A percentile compares a stretch with the other conserved stretches of the same genome.
phyloP scores from a whole-genome alignment of 2,113 vertebrate genomes.

The Lasiurus cinereus region DNA sequence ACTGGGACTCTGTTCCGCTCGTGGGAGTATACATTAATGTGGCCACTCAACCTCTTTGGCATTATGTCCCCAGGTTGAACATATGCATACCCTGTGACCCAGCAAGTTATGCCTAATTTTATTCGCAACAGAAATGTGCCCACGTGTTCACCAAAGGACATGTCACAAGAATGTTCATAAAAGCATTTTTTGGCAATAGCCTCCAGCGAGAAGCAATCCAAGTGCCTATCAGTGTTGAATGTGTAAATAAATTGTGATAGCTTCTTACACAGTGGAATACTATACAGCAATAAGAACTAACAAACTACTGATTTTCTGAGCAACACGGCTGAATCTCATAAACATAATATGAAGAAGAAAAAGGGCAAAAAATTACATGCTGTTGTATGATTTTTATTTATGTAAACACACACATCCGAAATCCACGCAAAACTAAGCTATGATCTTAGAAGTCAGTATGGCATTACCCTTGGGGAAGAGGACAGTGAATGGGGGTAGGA shows the following conservation, averaged over 20 bases:
- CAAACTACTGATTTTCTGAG: slow-evolving; percentile 12
- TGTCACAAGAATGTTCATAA: background rate
- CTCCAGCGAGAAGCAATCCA: background rate
- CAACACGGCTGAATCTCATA: background rate
- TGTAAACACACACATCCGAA: background rate
- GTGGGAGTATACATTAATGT: background rate
- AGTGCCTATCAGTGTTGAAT: background rate
- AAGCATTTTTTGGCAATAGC: slow-evolving; percentile 28
- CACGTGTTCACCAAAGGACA: background rate
- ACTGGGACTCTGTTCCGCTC: background rate
- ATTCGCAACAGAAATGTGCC: background rate
- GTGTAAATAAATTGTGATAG: background rate
- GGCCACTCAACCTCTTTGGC: background rate
- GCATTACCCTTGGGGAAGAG: background rate
- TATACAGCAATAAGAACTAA: background rate
- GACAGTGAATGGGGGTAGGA: accelerated
- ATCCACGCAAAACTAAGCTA: background rate
- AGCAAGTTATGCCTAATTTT: background rate
- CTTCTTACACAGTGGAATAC: background rate
- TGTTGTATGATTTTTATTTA: slow-evolving; percentile 15
- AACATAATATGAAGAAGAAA: background rate
- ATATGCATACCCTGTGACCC: background rate
- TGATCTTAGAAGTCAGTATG: background rate
- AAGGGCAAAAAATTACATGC: background rate
- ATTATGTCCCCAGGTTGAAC: background rate